These are phyloP conservation scores for Malacoraja senta DNA, from an alignment of 2,797 vertebrate species.

Conservation along the genomic window DNA sequence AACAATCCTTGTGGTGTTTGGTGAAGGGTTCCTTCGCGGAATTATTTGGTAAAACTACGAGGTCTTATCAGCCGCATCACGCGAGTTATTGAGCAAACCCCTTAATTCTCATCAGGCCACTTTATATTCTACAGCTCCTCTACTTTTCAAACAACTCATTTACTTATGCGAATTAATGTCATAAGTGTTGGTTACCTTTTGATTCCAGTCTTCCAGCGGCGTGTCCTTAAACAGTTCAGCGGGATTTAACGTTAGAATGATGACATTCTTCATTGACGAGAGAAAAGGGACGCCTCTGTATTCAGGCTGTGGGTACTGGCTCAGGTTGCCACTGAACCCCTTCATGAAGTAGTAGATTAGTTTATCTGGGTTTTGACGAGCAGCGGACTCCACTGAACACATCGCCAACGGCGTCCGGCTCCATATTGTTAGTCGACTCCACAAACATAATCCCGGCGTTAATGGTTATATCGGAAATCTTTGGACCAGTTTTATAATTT, in stretches of 20 bases:
- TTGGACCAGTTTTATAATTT: neutral
- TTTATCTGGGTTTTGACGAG: neutral
- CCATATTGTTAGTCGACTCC: neutral
- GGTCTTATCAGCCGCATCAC: no score
- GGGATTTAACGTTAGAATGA: neutral
- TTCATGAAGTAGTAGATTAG: neutral
- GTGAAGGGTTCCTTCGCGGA: no score
- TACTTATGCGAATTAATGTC: neutral
- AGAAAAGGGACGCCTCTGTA: neutral
- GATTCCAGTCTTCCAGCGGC: neutral
- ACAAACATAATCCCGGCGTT: slow-evolving; percentile 14
- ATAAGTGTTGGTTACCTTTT: neutral
- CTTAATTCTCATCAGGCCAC: no score
- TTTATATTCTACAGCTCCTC: no score
- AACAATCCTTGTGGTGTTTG: no score
- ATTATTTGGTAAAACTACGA: no score
- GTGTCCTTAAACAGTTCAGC: neutral
- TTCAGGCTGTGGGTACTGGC: neutral
- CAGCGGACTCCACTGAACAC: slow-evolving; percentile 5
- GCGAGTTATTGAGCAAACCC: no score
- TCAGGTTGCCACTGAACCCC: neutral
- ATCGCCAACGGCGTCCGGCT: neutral
- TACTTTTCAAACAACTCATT: neutral
- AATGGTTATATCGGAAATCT: neutral
- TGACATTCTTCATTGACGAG: neutral